Evolutionary conservation across 2,888 invertebrate genomes (phyloP), one percentile per base, ranked within the genome.

Genomic region (Caprella mutica): DNA sequence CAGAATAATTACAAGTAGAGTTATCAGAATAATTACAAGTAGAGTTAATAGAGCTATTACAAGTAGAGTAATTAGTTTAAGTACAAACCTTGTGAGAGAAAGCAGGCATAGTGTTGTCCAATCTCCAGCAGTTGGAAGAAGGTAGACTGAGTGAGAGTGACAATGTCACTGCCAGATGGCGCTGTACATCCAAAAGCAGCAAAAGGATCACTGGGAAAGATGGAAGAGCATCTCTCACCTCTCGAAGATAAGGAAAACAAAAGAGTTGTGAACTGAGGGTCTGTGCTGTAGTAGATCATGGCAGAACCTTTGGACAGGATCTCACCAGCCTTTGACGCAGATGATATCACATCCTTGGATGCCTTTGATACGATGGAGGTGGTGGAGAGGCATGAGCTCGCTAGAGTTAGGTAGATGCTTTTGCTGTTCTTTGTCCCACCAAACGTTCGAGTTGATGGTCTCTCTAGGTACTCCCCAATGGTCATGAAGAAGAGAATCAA

Each of bases 11-110:
- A n/a, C n/a, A n/a, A n/a, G n/a, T n/a, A n/a, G n/a, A n/a, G n/a
- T n/a, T n/a, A n/a, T n/a, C n/a, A n/a, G n/a, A n/a, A n/a, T n/a
- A n/a, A n/a, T n/a, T n/a, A n/a, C n/a, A n/a, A n/a, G n/a, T n/a
- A n/a, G n/a, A n/a, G n/a, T n/a, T n/a, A n/a, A n/a, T n/a, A n/a
- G n/a, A n/a, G n/a, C n/a, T n/a, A n/a, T n/a, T n/a, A n/a, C n/a
- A n/a, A n/a, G n/a, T n/a, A n/a, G n/a, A n/a, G n/a, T n/a, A n/a
- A n/a, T n/a, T n/a, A n/a, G n/a, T n/a, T n/a, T n/a, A n/a, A n/a
- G n/a, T n/a, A n/a, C n/a, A n/a, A n/a, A 62, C 62, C 62, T 58
- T 58, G 59, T 8, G 58, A 56, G 44, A 62, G 56, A 27, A 62
- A 43, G 48, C 58, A 58, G 33, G 59, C 62, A 54, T 62, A 62